phyloP scores from a whole-genome alignment of 2,797 vertebrate species.

The Bucorvus abyssinicus region DNA sequence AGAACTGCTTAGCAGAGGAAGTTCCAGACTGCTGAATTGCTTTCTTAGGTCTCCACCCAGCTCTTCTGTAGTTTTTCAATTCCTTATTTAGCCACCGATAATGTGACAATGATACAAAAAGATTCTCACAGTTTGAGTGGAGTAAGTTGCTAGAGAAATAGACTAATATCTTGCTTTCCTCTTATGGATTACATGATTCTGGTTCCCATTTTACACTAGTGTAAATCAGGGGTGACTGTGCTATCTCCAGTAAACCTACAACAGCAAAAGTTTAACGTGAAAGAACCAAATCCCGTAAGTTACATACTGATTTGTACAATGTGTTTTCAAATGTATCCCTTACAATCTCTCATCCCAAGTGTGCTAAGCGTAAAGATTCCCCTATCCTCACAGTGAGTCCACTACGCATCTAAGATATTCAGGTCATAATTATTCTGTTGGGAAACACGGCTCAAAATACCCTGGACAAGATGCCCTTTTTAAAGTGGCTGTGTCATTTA shows the following conservation, averaged over 20 bases:
- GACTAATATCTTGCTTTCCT: not conserved
- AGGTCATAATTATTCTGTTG: not conserved
- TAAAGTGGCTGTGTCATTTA: not conserved
- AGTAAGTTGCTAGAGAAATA: not conserved
- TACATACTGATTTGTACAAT: not conserved
- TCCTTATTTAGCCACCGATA: conserved; percentile 67
- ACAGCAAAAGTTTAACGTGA: not conserved
- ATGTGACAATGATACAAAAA: conserved; percentile 23
- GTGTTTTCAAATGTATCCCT: not conserved
- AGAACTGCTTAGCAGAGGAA: conserved; percentile 72
- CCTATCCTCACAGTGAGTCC: not conserved
- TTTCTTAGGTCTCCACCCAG: conserved; percentile 71
- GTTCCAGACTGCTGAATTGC: conserved; percentile 67
- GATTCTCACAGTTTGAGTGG: conserved; percentile 37
- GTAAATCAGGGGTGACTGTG: not conserved
- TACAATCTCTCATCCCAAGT: not conserved
- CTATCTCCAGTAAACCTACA: not conserved
- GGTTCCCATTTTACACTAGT: not conserved
- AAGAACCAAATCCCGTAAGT: not conserved
- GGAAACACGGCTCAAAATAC: not conserved
- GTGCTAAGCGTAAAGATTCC: not conserved
- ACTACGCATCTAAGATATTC: not conserved
- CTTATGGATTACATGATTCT: not conserved
- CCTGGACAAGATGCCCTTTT: not conserved
- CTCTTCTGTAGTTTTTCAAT: conserved; percentile 53